Evolutionary conservation across 2,888 invertebrate species (phyloP).

Genomic region (Clostera curtula): DNA sequence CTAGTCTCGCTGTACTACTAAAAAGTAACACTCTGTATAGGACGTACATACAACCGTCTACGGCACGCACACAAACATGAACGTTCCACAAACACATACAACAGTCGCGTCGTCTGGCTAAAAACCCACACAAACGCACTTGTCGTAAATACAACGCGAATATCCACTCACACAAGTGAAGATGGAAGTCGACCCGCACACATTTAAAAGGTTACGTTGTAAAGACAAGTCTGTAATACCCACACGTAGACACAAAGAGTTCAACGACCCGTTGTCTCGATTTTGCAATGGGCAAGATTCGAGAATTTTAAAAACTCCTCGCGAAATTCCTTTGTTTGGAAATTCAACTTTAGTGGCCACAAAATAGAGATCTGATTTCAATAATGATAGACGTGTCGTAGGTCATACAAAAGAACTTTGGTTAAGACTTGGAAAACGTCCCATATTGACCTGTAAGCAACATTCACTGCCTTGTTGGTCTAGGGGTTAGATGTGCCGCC

Average conservation of each 20-base stretch:
- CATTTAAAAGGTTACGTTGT: constrained; percentile 5
- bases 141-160: no score
- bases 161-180: no score
- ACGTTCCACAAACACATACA: constrained; percentile 13
- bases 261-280: constrained; percentile 37
- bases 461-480: no score
- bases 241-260: constrained; percentile 21
- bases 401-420: no score
- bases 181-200: no score
- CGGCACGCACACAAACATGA: constrained; percentile 10
- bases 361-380: no score
- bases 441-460: no score
- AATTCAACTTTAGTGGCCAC: no score
- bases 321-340: no score
- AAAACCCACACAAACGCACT: constrained; percentile 6
- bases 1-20: not conserved
- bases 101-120: constrained; percentile 2
- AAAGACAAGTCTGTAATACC: constrained; percentile 10
- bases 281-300: constrained; percentile 34
- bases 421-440: no score
- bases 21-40: constrained; percentile 13
- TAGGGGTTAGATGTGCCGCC: no score
- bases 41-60: constrained; percentile 18
- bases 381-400: no score
- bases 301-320: constrained; percentile 19